Evolutionary conservation across 2,888 invertebrate species (phyloP), one percentile per base, ranked within the genome.

Genomic region (Sturmia bella): DNA sequence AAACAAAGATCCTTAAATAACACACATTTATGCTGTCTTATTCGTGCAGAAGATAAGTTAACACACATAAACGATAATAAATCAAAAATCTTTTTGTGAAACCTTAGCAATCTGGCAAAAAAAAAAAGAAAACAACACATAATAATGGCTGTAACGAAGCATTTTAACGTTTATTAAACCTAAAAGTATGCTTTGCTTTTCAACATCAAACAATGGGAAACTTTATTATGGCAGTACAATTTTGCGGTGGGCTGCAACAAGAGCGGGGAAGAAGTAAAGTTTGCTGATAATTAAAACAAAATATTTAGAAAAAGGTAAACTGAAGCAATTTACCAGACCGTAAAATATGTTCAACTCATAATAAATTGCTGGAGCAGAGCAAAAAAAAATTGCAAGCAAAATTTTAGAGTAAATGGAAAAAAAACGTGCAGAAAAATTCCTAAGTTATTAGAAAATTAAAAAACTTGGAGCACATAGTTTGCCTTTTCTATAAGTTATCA

Each of bases 1-100:
- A 45, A 17, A 9, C 5, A 21, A n/a, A 43, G 12, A 21, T 37
- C 50, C 21, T 27, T 21, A n/a, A 50, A 52, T n/a, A 27, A 54
- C 24, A 70, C 4, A 24, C 2, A 69, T 12, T 50, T 50, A 52
- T 32, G 27, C 41, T 27, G 11, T 5, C 41, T 32, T 17, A 15
- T n/a, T n/a, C n/a, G n/a, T n/a, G n/a, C 17, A 2, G 9, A n/a
- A 80, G 64, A 80, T 75, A 76, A 76, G 66, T 52, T 39, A 59
- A 57, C 70, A 80, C 70, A 80, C 80, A 75, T 64, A 66, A 80
- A 66, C 27, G 57, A 64, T 70, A 75, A 80, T 80, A 80, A 80
- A 80, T 80, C 80, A 75, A 75, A 80, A 66, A 70, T 59, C 52
- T 66, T 70, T 66, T 41, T 11, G n/a, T 19, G 19, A 66, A 70